A percentile compares a stretch with the other conserved stretches of the same genome.
phyloP scores from a whole-genome alignment of 2,797 vertebrate genomes.

The Acanthurus tractus region DNA sequence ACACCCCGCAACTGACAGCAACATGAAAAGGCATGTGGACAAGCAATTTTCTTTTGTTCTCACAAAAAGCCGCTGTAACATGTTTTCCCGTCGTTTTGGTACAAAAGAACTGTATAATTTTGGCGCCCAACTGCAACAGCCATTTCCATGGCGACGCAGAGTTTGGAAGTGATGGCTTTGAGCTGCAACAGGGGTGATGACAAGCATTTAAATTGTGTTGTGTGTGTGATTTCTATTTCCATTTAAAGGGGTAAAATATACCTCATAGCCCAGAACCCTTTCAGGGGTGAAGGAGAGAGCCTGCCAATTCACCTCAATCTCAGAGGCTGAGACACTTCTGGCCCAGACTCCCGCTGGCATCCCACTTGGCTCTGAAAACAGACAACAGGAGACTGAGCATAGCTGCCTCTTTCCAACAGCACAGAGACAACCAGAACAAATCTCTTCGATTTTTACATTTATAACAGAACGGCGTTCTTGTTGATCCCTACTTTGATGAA shows the following conservation, averaged over 20 bases:
- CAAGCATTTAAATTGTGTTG: constrained; percentile 70
- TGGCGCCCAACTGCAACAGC: constrained; percentile 52
- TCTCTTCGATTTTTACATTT: constrained; percentile 65
- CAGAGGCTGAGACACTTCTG: constrained; percentile 91
- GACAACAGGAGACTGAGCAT: constrained; percentile 69
- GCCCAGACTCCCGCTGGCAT: constrained; percentile 90
- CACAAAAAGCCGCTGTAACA: constrained; percentile 52
- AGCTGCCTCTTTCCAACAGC: constrained; percentile 40
- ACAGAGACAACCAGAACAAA: constrained; percentile 62
- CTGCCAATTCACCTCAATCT: constrained; percentile 93
- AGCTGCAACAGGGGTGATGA: constrained; percentile 72
- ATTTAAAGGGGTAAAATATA: constrained; percentile 84
- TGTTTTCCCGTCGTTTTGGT: constrained; percentile 57
- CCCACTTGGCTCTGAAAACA: constrained; percentile 90
- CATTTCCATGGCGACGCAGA: constrained; percentile 71
- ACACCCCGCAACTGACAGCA: constrained; percentile 55
- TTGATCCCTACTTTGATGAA: constrained; percentile 66
- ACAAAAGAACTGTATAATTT: constrained; percentile 74
- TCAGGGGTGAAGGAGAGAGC: constrained; percentile 91
- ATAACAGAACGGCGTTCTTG: constrained; percentile 44
- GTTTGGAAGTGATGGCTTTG: constrained; percentile 66
- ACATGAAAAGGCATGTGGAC: constrained; percentile 55
- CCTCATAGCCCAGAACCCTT: constrained; percentile 96
- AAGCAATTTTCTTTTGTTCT: constrained; percentile 71
- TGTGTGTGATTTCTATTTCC: constrained; percentile 77